These are phyloP conservation scores for Pithys albifrons DNA, from an alignment of 2,113 vertebrate genomes.

Conservation along the genomic window DNA sequence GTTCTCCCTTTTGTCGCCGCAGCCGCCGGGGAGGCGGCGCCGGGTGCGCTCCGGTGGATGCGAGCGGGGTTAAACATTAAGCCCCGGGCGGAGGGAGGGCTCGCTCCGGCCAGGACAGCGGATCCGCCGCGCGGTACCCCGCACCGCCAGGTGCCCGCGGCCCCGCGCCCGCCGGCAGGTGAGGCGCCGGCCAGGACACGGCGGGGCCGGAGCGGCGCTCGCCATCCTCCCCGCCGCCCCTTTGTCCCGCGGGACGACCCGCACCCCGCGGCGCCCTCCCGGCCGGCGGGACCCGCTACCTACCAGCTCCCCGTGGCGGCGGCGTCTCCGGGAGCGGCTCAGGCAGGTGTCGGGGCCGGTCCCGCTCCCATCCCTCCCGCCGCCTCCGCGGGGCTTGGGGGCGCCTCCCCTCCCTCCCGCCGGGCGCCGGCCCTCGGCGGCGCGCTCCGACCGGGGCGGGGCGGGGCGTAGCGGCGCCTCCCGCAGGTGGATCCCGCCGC, in stretches of 20 bases:
- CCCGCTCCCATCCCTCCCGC: constrained; percentile 19
- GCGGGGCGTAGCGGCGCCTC: background rate
- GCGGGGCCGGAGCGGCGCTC: background rate
- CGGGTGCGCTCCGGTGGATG: background rate
- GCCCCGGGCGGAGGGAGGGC: background rate
- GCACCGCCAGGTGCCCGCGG: background rate
- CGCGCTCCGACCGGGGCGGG: background rate
- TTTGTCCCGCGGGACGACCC: background rate
- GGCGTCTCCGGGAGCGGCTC: background rate
- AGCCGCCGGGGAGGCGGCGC: background rate
- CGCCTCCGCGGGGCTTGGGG: background rate
- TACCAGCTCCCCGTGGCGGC: background rate
- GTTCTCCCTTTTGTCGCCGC: background rate
- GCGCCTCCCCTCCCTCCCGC: background rate
- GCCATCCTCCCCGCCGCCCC: background rate
- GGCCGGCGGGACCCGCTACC: background rate
- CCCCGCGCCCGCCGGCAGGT: background rate
- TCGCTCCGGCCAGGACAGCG: background rate
- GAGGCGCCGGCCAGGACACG: background rate
- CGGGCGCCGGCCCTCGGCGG: background rate
- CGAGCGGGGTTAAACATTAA: background rate
- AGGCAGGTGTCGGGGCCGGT: constrained; percentile 19
- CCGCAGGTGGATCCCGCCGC: background rate
- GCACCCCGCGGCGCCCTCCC: background rate
- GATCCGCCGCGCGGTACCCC: background rate